These are phyloP conservation scores for Oceanodroma tethys DNA, from an alignment of 2,113 vertebrate genomes.

Conservation along the genomic window DNA sequence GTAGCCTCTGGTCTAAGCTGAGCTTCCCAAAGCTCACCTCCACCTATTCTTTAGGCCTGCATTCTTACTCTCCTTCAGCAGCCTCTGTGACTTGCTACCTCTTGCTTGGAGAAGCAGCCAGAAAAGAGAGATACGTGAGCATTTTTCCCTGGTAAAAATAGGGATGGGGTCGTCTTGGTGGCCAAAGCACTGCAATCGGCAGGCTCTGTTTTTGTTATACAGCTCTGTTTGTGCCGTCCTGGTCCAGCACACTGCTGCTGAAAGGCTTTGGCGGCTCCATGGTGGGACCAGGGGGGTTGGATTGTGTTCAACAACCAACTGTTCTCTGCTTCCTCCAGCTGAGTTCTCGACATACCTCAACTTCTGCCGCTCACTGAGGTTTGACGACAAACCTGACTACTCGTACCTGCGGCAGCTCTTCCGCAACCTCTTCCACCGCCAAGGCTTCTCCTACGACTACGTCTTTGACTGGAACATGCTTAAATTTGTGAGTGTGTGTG, in stretches of 20 bases:
- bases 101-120: neutral
- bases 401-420: constrained; percentile 96
- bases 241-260: neutral
- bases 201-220: neutral
- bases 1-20: neutral
- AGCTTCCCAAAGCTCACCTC: neutral
- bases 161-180: neutral
- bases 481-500: constrained; percentile 88
- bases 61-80: neutral
- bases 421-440: constrained; percentile 95
- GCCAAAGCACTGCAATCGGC: neutral
- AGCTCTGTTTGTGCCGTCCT: neutral
- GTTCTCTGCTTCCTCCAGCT: constrained; percentile 67
- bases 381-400: constrained; percentile 98
- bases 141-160: neutral
- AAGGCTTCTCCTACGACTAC: constrained; percentile 96
- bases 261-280: neutral
- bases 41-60: neutral
- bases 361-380: constrained; percentile 95
- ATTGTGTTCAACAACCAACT: neutral
- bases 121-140: neutral
- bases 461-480: constrained; percentile 99
- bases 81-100: neutral
- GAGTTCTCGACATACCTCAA: constrained; percentile 98
- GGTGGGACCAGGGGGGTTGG: neutral